These are phyloP conservation scores for Eristalinus aeneus DNA, from an alignment of 2,888 invertebrate genomes.

Conservation along the genomic window DNA sequence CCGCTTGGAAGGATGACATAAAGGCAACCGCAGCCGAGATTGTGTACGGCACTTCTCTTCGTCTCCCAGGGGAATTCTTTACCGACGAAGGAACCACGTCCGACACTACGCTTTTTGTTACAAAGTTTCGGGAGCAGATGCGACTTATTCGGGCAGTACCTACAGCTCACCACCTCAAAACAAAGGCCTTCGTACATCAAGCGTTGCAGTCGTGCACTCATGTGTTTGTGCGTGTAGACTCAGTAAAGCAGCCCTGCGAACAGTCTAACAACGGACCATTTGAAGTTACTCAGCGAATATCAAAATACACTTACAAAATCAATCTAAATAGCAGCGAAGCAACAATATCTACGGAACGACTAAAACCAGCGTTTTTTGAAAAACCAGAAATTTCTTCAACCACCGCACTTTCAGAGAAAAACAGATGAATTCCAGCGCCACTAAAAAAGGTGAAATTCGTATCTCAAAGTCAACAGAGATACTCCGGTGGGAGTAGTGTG, in stretches of 20 bases:
- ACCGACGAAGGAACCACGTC: slow-evolving; percentile 39
- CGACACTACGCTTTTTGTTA: slow-evolving; percentile 25
- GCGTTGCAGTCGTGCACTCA: slow-evolving; percentile 45
- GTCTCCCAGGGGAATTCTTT: slow-evolving; percentile 72
- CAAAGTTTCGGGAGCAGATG: slow-evolving; percentile 47
- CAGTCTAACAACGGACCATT: slow-evolving; percentile 56
- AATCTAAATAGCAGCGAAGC: not conserved
- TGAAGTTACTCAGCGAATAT: slow-evolving; percentile 33
- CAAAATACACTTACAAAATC: not conserved
- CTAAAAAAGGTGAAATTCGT: too few relatives aligned
- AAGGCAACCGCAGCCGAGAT: slow-evolving; percentile 74
- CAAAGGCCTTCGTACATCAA: slow-evolving; percentile 38
- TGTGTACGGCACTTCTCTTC: slow-evolving; percentile 74
- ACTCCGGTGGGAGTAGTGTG: too few relatives aligned
- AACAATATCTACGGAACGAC: not conserved
- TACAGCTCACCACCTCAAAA: slow-evolving; percentile 34
- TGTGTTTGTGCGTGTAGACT: slow-evolving; percentile 54
- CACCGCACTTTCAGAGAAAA: not conserved
- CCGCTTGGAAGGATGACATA: slow-evolving; percentile 73
- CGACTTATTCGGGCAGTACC: slow-evolving; percentile 40
- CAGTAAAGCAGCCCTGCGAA: slow-evolving; percentile 43
- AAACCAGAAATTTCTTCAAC: not conserved
- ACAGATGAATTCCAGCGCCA: too few relatives aligned
- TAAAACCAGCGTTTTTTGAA: slow-evolving; percentile 9
- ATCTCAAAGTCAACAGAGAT: too few relatives aligned